Evolutionary conservation across 2,113 vertebrate genomes (phyloP).

Genomic region (Origma solitaria): DNA sequence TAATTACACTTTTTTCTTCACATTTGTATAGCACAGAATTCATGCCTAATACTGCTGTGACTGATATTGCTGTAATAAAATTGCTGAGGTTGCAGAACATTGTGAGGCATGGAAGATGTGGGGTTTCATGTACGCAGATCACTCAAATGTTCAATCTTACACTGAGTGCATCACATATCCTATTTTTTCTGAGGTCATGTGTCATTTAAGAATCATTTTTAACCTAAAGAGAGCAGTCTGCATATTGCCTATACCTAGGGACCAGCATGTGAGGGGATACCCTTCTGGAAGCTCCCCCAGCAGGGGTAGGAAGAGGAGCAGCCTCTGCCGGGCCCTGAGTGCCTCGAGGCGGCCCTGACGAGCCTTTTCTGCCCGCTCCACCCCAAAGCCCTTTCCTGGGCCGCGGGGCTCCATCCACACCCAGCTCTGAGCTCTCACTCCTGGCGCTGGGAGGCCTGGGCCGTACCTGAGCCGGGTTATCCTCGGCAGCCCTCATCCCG

Average conservation of each 20-base stretch:
- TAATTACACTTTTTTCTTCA: neutral
- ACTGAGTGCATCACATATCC: neutral
- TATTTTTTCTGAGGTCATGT: neutral
- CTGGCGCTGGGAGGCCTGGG: rapidly evolving
- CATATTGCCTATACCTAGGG: neutral
- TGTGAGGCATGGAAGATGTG: neutral
- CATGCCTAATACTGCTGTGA: neutral
- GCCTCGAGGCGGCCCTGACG: rapidly evolving
- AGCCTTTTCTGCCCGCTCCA: neutral
- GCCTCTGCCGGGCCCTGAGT: neutral
- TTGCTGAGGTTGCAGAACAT: neutral
- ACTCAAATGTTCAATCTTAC: neutral
- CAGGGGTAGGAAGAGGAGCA: neutral
- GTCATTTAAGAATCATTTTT: neutral
- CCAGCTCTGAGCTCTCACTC: rapidly evolving
- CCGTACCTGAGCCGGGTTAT: rapidly evolving
- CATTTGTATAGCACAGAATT: neutral
- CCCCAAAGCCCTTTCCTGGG: rapidly evolving
- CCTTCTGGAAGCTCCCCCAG: neutral
- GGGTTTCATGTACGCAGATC: neutral
- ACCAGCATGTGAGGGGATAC: rapidly evolving
- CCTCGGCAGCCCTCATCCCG: neutral
- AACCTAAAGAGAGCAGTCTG: neutral
- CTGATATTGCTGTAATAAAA: neutral
- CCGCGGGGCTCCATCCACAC: rapidly evolving